Evolutionary conservation across 2,888 invertebrate species (phyloP), one percentile per base, ranked within the genome.

Genomic region (Diogma glabrata): DNA sequence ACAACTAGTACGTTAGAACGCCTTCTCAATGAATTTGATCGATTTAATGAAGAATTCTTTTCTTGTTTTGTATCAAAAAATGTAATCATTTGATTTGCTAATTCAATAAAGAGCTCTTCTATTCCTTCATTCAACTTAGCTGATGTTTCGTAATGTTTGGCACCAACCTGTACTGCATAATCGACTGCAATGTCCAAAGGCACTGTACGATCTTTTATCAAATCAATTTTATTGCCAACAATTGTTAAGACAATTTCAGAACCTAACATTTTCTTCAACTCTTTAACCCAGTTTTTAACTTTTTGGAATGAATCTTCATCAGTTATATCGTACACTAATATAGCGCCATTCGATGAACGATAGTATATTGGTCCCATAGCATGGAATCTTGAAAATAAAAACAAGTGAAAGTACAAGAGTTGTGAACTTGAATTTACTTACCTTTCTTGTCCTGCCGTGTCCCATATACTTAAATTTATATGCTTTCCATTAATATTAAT

Each of bases 311-410:
- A 94, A 65, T 93, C 89, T 70, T 90, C 85, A 73, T 97, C 95
- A 14, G 97, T 96, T 55, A 99, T 93, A 67, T 99, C 97, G 70
- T 96, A 97, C 3, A 99, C 95, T 57, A 99, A 77, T 60, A 99
- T 83, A 50, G 97, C 99, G 58, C 97, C 97, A 72, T 97, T 91
- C 22, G 96, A 95, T 66, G 91, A 92, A 56, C 97, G 75, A 68
- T 99, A 99, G 70, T 99, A 99, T 60, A 97, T 95, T 9, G 97
- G 97, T 3, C 97, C 97, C 49, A 97, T 71, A 0, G 97, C 96
- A 72, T 99, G 99, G 63, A 90, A 92, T 7, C 69, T 60, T 19
- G 22, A 45, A 36, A 7, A 51, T 47, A 16, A 33, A 26, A 45
- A n/a, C 20, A 28, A 22, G 26, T 20, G 33, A 26, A 20, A n/a